Conservation (phyloP, 2,888 invertebrate genomes). For the Tiliacea citrago region DNA sequence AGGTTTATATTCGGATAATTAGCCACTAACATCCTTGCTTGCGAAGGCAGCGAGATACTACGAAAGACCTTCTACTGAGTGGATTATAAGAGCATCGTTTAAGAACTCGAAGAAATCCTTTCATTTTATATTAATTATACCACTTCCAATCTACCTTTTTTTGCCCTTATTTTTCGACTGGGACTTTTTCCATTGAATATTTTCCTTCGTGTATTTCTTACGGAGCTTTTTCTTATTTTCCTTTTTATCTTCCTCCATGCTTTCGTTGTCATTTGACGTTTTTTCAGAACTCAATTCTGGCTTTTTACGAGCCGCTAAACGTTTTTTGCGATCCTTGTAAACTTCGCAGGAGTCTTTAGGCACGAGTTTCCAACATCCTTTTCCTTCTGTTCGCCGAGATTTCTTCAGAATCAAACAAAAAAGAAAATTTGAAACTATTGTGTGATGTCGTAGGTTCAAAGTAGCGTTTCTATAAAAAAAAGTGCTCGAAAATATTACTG, state of each 20-base stretch:
- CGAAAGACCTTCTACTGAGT: no score
- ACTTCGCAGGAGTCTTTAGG: slow-evolving; percentile 83
- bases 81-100: no score
- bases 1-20: background rate
- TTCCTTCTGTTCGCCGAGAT: slow-evolving; percentile 60
- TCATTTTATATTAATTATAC: background rate
- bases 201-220: slow-evolving; percentile 41
- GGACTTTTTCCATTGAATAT: slow-evolving; percentile 3
- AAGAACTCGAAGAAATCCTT: background rate
- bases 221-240: slow-evolving; percentile 35
- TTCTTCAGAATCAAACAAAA: slow-evolving; percentile 65
- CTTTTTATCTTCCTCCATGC: slow-evolving; percentile 28
- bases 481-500: background rate
- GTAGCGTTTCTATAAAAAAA: slow-evolving; percentile 1
- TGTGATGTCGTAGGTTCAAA: background rate
- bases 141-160: slow-evolving; percentile 40
- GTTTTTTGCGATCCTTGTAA: slow-evolving; percentile 73
- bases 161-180: slow-evolving; percentile 26
- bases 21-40: no score
- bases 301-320: slow-evolving; percentile 49
- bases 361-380: slow-evolving; percentile 75
- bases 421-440: background rate
- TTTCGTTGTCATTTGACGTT: slow-evolving; percentile 24
- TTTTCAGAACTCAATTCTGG: slow-evolving; percentile 31
- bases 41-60: no score